Evolutionary conservation across 2,888 invertebrate genomes (phyloP), one percentile per base, ranked within the genome.

Genomic region (Dexiosoma caninum): DNA sequence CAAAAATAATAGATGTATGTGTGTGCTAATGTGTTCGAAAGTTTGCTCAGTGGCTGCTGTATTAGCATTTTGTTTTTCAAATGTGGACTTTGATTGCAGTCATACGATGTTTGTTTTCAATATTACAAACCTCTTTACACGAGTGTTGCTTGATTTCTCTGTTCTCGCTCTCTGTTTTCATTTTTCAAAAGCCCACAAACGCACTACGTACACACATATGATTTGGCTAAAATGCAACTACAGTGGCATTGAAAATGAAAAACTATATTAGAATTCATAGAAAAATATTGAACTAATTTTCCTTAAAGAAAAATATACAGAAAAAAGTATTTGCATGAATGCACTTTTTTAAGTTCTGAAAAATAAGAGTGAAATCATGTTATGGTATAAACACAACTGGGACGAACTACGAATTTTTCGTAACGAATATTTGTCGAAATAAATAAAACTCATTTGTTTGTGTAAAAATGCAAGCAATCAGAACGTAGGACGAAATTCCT

Each of bases 1-100:
- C 6, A 27, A 6, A 5, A 27, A 27, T 27, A 27, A 27, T n/a
- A 27, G 6, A 27, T 27, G 27, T 27, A 5, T 27, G 6, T 27
- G n/a, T 27, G 27, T 27, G 3, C 27, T 5, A 27, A 27, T 27
- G 6, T 69, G 53, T 42, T 53, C 44, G 27, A 53, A 55, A 40
- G 32, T 62, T 44, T 27, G 32, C 27, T 66, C 16, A 59, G 12
- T 35, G 55, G 64, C 27, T 44, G 72, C 51, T 72, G 78, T 67
- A 82, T 83, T 84, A 83, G 51, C 23, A 42, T 49, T 27, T 44
- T 76, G 83, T 85, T 83, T 85, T 84, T 85, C 83, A 30, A 19
- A 80, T 67, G 27, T 84, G 87, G 87, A 87, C 87, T 86, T 86
- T 86, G 87, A 83, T 32, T 84, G 85, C 84, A 85, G 84, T 87